phyloP scores from a whole-genome alignment of 2,888 invertebrate species.

The Ametastegia equiseti region DNA sequence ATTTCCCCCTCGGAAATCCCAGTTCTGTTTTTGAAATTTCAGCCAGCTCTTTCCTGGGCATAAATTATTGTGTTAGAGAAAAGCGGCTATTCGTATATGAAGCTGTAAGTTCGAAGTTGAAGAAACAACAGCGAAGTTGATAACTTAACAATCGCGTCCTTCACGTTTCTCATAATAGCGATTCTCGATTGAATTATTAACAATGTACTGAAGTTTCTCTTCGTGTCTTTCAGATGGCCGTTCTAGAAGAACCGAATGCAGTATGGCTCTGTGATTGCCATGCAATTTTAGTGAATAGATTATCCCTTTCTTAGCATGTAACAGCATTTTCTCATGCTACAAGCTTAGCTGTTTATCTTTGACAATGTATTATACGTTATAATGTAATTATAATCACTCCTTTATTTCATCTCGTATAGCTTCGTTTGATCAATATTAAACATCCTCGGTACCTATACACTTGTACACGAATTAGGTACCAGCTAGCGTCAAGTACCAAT shows the following conservation, averaged over 20 bases:
- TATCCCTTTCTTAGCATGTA: neutral
- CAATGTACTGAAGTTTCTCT: neutral
- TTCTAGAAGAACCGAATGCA: neutral
- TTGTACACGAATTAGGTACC: too few species aligned
- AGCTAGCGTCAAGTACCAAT: too few species aligned
- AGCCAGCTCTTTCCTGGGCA: too few species aligned
- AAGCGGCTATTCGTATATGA: too few species aligned
- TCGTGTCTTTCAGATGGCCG: neutral
- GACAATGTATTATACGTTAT: neutral
- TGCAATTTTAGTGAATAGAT: neutral
- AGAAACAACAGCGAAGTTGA: neutral
- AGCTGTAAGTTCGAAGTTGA: neutral
- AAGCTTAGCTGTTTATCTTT: neutral
- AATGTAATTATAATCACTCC: neutral
- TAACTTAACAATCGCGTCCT: neutral
- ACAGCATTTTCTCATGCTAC: neutral
- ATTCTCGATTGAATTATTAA: constrained; percentile 11
- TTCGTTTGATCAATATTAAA: neutral
- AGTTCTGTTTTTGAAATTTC: too few species aligned
- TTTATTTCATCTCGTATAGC: neutral
- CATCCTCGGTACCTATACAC: too few species aligned
- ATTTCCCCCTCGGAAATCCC: too few species aligned
- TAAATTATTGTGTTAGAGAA: too few species aligned
- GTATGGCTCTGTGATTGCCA: neutral
- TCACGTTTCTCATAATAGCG: too few species aligned